Base-by-base conservation (phyloP, 2,113 vertebrate genomes). In the Dicerorhinus sumatrensis region DNA sequence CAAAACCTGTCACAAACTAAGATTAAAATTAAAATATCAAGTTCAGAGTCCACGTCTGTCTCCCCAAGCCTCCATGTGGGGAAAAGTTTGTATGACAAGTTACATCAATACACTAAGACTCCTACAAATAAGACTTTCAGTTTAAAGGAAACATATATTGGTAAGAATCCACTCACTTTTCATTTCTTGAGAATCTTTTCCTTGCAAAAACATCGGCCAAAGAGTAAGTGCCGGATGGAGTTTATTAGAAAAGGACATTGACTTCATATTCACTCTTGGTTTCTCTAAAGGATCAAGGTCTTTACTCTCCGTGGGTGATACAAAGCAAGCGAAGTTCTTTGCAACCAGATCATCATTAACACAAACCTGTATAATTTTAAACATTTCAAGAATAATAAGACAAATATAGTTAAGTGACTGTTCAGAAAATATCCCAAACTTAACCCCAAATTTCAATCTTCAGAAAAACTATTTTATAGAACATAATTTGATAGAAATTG, bases 281-380 rank as follows among this genome's bases (percentile, higher is more conserved):
- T 96, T 86, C 69, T 98, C 93, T 70, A 85, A 39, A 79, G 67
- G 72, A 82, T 51, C 86, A n/a, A 94, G 21, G 39, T 0, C n/a
- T 89, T 96, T 81, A 73, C 77, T 89, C 13, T 98, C 89, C 51
- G 77, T 97, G 16, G 98, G 72, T 81, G 97, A 97, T 11, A 94
- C 79, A 82, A 99, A 99, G 94, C n/a, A 96, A 0, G 99, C 99
- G 96, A 99, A 99, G 96, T 98, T 99, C 98, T 99, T 99, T 56
- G 97, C 98, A 60, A 99, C 99, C 67, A 99, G 98, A 29, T 99
- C 99, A 18, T 99, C 99, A 23, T 99, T 99, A 91, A 99, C 98
- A 69, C 99, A 99, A 46, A 99, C 98, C 99, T 99, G 96, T 2
- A 96, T 93, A 95, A 95, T 60, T 87, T 82, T 58, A 97, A 27